These are phyloP conservation scores for Corvus cornix DNA, from an alignment of 2,113 vertebrate species.

Conservation along the genomic window DNA sequence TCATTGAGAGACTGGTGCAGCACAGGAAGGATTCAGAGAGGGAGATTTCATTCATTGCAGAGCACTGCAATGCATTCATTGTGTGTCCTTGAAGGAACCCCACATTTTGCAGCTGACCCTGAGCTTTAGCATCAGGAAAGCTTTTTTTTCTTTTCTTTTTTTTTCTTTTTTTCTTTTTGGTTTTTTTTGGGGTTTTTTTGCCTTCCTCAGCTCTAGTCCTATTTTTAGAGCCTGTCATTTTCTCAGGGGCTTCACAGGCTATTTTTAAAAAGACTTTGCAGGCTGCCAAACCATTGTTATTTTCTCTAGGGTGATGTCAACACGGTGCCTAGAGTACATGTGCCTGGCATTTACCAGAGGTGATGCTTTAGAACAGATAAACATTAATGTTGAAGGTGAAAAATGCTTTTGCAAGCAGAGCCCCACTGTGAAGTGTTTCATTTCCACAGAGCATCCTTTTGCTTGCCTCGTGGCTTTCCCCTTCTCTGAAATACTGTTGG, in stretches of 20 bases:
- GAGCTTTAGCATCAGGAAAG: conserved; percentile 24
- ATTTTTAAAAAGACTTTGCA: conserved; percentile 56
- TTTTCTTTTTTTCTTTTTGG: neutral
- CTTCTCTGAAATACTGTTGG: neutral
- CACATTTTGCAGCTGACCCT: conserved; percentile 27
- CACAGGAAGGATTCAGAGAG: neutral
- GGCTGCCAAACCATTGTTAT: conserved; percentile 52
- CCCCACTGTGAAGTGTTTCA: neutral
- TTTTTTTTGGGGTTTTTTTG: neutral
- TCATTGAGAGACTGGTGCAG: neutral
- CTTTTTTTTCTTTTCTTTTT: neutral
- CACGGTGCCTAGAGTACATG: neutral
- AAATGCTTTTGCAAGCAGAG: neutral
- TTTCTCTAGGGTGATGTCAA: conserved; percentile 17
- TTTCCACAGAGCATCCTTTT: neutral
- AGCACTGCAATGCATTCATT: neutral
- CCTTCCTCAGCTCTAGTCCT: neutral
- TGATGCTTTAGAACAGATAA: neutral
- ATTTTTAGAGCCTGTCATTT: conserved; percentile 54
- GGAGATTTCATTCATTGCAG: neutral
- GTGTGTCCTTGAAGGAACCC: conserved; percentile 36
- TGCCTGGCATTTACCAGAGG: neutral
- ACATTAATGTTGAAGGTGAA: neutral
- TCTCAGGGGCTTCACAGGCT: conserved; percentile 56
- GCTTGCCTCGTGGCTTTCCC: neutral